Percentiles rank a stretch among this genome's conserved stretches.
These are phyloP conservation scores for Lontra canadensis DNA, from an alignment of 2,113 vertebrate species.

Conservation along the genomic window DNA sequence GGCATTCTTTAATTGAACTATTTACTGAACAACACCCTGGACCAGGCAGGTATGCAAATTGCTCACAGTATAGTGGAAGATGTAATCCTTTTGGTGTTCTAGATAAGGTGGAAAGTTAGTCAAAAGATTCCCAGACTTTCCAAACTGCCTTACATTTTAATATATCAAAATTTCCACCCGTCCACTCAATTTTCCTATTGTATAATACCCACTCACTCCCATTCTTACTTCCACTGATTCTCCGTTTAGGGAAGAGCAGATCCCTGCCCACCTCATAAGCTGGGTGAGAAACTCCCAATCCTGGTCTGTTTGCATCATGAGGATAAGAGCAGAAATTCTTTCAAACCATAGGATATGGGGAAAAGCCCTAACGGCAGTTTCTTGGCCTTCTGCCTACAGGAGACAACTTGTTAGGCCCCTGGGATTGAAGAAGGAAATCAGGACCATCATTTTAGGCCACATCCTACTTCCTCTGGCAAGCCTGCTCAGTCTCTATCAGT, in stretches of 20 bases:
- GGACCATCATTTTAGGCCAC: conserved; percentile 7
- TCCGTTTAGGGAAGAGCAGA: background rate
- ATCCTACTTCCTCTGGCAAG: conserved; percentile 44
- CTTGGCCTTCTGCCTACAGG: conserved; percentile 15
- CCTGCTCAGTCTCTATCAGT: background rate
- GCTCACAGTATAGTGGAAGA: background rate
- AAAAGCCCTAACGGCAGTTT: background rate
- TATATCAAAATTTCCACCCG: conserved; percentile 4
- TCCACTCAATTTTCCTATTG: background rate
- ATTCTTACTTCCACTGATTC: background rate
- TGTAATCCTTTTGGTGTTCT: background rate
- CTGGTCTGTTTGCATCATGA: background rate
- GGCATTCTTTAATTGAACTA: background rate
- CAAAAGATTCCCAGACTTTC: background rate
- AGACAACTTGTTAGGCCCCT: conserved; percentile 46
- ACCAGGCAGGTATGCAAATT: background rate
- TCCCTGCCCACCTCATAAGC: background rate
- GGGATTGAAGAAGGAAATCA: conserved; percentile 57
- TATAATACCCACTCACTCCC: background rate
- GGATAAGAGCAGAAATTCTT: conserved; percentile 42
- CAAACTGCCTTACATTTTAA: conserved; percentile 16
- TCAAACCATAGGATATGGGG: conserved; percentile 7
- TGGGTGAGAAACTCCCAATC: background rate
- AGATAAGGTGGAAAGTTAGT: background rate
- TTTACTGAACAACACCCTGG: background rate